Percentiles rank a stretch among this genome's conserved stretches.
These are phyloP conservation scores for Drosophila peninsularis DNA, from an alignment of 2,888 invertebrate species.

Conservation along the genomic window DNA sequence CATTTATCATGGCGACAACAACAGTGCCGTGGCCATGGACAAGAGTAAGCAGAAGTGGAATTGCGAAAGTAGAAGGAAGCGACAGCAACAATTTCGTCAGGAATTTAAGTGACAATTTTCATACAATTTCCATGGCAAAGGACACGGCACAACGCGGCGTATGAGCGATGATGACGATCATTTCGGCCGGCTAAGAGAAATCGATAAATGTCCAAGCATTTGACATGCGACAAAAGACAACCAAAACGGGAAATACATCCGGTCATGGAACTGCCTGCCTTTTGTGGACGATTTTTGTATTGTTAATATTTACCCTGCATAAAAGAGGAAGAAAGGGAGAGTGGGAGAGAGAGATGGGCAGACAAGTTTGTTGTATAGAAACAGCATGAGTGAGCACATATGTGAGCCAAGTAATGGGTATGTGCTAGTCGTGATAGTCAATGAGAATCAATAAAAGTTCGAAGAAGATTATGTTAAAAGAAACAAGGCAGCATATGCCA, in stretches of 20 bases:
- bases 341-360: background rate
- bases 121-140: constrained; percentile 53
- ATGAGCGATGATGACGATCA: constrained; percentile 70
- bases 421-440: background rate
- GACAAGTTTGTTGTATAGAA: no score
- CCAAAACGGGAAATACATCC: constrained; percentile 31
- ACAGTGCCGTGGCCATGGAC: constrained; percentile 19
- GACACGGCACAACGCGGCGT: constrained; percentile 54
- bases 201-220: constrained; percentile 60
- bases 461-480: no score
- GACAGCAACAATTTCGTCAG: constrained; percentile 52
- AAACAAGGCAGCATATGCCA: no score
- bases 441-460: no score
- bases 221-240: constrained; percentile 38
- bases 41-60: constrained; percentile 10
- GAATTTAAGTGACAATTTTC: constrained; percentile 77
- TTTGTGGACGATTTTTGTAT: constrained; percentile 3
- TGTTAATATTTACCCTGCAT: constrained; percentile 12
- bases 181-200: constrained; percentile 44
- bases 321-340: background rate
- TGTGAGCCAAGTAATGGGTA: background rate
- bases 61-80: constrained; percentile 14
- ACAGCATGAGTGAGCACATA: background rate
- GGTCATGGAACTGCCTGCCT: constrained; percentile 13
- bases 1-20: constrained; percentile 66